Percentiles rank a stretch among this genome's conserved stretches.
Evolutionary conservation across 2,797 vertebrate species (phyloP).

Genomic region (Pagetopsis macropterus): DNA sequence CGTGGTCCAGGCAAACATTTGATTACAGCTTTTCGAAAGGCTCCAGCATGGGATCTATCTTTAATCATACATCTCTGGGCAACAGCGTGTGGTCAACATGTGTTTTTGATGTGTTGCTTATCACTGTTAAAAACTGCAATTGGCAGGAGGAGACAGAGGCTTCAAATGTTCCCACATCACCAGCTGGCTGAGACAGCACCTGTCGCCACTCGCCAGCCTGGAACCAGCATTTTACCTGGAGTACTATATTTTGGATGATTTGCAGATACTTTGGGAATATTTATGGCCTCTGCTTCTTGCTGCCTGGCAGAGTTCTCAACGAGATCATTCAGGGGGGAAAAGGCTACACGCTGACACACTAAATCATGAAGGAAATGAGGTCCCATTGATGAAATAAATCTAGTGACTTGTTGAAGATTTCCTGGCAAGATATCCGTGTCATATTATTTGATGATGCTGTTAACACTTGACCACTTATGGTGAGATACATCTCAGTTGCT

Average conservation of each 20-base stretch:
- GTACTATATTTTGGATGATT: slow-evolving; percentile 58
- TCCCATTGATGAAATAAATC: slow-evolving; percentile 25
- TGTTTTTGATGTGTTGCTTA: slow-evolving; percentile 51
- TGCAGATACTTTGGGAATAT: slow-evolving; percentile 42
- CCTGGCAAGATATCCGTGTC: background rate
- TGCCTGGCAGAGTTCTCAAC: slow-evolving; percentile 43
- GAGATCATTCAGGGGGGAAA: slow-evolving; percentile 11
- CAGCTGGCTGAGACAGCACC: slow-evolving; percentile 58
- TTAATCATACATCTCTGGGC: slow-evolving; percentile 35
- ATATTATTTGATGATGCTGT: slow-evolving; percentile 18
- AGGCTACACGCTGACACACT: slow-evolving; percentile 24
- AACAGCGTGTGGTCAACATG: slow-evolving; percentile 37
- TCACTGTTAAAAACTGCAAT: slow-evolving; percentile 47
- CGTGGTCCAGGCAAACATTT: background rate
- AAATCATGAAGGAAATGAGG: slow-evolving; percentile 32
- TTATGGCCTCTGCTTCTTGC: slow-evolving; percentile 46
- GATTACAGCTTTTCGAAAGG: slow-evolving; percentile 17
- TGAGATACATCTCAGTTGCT: background rate
- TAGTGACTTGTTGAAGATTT: slow-evolving; percentile 2
- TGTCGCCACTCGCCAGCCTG: slow-evolving; percentile 35
- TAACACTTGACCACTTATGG: background rate
- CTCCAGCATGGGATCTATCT: slow-evolving; percentile 9
- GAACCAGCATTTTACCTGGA: slow-evolving; percentile 47
- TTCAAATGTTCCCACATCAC: slow-evolving; percentile 55
- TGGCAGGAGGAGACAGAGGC: slow-evolving; percentile 49